phyloP scores from a whole-genome alignment of 2,888 invertebrate genomes.

The Pomacea canaliculata region DNA sequence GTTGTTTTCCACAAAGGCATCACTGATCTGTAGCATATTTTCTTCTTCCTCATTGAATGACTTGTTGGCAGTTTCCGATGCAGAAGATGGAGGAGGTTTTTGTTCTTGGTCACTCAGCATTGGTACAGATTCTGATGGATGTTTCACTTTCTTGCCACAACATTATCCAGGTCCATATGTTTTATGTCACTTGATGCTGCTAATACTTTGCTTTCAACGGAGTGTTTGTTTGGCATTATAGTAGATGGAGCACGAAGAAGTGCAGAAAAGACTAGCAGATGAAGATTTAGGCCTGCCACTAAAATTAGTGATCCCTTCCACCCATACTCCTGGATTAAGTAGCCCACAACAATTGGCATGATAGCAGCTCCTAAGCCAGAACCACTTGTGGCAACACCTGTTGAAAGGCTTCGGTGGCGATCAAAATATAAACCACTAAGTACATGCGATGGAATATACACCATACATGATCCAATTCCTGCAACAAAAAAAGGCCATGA shows the following conservation, averaged over 20 bases:
- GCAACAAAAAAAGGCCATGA: slow-evolving; percentile 21
- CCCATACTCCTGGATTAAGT: slow-evolving; percentile 52
- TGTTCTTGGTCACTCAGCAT: background rate
- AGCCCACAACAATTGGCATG: slow-evolving; percentile 51
- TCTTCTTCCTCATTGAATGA: background rate
- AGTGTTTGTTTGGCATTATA: background rate
- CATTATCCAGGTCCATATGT: background rate
- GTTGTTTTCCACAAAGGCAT: background rate
- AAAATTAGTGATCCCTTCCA: slow-evolving; percentile 61
- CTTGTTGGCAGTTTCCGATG: too few species aligned
- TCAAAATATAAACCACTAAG: slow-evolving; percentile 60
- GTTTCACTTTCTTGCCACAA: background rate
- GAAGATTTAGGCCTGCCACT: slow-evolving; percentile 52
- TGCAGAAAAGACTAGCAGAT: slow-evolving; percentile 51
- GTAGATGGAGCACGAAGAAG: slow-evolving; percentile 42
- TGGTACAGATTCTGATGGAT: background rate
- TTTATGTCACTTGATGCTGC: background rate
- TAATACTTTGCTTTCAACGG: background rate
- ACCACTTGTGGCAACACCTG: slow-evolving; percentile 58
- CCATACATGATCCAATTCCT: slow-evolving; percentile 59
- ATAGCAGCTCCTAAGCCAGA: slow-evolving; percentile 56
- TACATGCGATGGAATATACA: slow-evolving; percentile 60
- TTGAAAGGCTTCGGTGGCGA: slow-evolving; percentile 55
- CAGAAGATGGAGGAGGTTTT: too few species aligned
- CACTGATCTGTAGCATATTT: background rate